Percentiles rank a stretch among this genome's conserved stretches.
Evolutionary conservation across 2,888 invertebrate species (phyloP).

Genomic region (Xestia sexstrigata): DNA sequence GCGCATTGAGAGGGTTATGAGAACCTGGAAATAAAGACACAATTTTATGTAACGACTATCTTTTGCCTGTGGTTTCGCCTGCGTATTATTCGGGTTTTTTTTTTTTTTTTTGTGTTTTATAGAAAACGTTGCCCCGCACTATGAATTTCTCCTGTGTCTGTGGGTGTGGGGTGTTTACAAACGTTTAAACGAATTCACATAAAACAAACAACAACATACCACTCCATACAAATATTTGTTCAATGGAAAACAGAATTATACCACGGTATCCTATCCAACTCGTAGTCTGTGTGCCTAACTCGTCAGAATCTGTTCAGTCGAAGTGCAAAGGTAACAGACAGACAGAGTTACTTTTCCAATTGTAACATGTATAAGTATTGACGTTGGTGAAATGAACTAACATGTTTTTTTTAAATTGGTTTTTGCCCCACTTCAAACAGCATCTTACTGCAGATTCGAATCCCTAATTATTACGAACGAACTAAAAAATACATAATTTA

Average conservation of each 20-base stretch:
- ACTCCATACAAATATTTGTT: too few relatives aligned
- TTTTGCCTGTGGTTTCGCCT: background rate
- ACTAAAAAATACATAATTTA: background rate
- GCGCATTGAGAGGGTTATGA: slow-evolving; percentile 85
- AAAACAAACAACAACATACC: too few relatives aligned
- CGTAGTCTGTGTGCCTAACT: background rate
- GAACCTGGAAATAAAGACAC: slow-evolving; percentile 74
- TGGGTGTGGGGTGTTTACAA: too few relatives aligned
- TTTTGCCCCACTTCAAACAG: background rate
- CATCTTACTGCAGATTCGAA: background rate
- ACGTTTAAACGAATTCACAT: too few relatives aligned
- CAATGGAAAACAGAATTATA: too few relatives aligned
- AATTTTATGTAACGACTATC: background rate
- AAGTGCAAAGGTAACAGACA: background rate
- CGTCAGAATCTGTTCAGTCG: background rate
- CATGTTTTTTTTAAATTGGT: background rate
- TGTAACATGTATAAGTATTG: too few relatives aligned
- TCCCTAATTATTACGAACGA: background rate
- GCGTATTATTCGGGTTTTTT: background rate
- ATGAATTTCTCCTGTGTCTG: too few relatives aligned
- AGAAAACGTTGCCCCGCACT: too few relatives aligned
- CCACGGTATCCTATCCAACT: background rate
- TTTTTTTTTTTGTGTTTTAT: too few relatives aligned
- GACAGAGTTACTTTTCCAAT: too few relatives aligned
- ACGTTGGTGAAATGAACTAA: background rate